Evolutionary conservation across 2,797 vertebrate genomes (phyloP), one percentile per base, ranked within the genome.

Genomic region (Schizopygopsis malacanthus): DNA sequence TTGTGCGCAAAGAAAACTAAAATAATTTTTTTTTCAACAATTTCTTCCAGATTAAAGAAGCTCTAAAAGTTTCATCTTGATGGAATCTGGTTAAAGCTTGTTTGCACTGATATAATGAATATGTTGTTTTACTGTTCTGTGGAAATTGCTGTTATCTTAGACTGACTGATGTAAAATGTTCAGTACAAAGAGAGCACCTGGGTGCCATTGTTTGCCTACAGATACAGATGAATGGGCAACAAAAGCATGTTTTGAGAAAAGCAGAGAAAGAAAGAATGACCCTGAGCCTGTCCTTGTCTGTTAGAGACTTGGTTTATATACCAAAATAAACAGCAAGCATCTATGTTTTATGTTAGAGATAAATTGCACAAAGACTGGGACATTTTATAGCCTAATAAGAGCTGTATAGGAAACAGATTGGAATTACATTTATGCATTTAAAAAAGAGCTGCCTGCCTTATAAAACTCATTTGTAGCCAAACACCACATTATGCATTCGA

Each of bases 181-280:
- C 25, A 8, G n/a, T 33, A 65, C 43, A 65, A 50, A 80, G 59
- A 78, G 20, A 80, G 61, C 59, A 65, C 78, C 78, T 80, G 59
- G 13, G 43, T 47, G 59, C 43, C 43, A 47, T 50, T 47, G 61
- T 80, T 80, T 67, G 61, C 43, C 18, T 80, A 47, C 71, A 61
- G 43, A 84, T 7, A 59, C 20, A 78, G 43, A 33, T 63, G 65
- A 67, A 67, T 37, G 61, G 39, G 18, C 20, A 73, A 61, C 65
- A 80, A 80, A 80, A 63, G 43, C 59, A 45, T 70, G 33, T 79
- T 78, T 69, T 78, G 45, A 72, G 22, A 50, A 86, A 16, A 69
- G 22, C 41, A 84, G 61, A 9, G 52, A 67, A 84, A 65, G 18
- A 50, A 39, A 76, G 76, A 43, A n/a, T 54, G 37, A 77, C 43